Conservation (phyloP, 2,888 invertebrate species). For the Paralinhomoeus sp. region DNA sequence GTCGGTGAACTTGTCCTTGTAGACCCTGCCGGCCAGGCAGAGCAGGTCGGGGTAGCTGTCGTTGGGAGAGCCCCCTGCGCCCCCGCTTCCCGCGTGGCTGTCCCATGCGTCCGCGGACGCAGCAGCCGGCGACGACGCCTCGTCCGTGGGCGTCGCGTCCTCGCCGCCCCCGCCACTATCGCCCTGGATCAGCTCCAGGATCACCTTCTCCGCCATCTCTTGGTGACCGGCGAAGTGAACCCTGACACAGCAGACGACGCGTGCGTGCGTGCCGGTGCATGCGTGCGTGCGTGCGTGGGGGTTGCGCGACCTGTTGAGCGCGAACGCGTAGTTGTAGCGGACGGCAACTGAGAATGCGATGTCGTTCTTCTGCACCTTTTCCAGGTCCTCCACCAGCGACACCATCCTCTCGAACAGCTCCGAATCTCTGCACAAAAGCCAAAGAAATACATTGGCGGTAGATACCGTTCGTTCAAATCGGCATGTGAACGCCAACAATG, state of each 20-base stretch:
- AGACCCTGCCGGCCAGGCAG: slow-evolving; percentile 87
- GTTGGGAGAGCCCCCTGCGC: slow-evolving; percentile 6
- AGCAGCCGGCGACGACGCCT: too few species aligned
- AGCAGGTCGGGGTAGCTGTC: slow-evolving; percentile 78
- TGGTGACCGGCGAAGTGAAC: too few species aligned
- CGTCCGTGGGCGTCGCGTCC: too few species aligned
- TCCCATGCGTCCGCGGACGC: too few species aligned
- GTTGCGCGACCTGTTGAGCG: slow-evolving; percentile 67
- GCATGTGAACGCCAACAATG: too few species aligned
- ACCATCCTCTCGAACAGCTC: slow-evolving; percentile 61
- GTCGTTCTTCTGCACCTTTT: slow-evolving; percentile 60
- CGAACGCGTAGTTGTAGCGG: slow-evolving; percentile 80
- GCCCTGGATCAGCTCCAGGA: too few species aligned
- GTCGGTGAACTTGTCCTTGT: slow-evolving; percentile 71
- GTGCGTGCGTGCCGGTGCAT: too few species aligned
- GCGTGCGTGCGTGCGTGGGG: too few species aligned
- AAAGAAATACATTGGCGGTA: neutral
- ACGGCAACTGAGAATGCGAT: slow-evolving; percentile 71
- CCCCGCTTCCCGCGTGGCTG: too few species aligned
- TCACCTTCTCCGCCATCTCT: too few species aligned
- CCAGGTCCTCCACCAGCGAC: slow-evolving; percentile 72
- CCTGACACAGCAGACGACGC: slow-evolving; percentile 4
- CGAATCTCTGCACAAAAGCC: slow-evolving; percentile 17
- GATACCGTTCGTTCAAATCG: too few species aligned
- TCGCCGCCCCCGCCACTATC: too few species aligned